phyloP scores from a whole-genome alignment of 92 coral and sea anemone species.

The Umimayanthus kanabou region DNA sequence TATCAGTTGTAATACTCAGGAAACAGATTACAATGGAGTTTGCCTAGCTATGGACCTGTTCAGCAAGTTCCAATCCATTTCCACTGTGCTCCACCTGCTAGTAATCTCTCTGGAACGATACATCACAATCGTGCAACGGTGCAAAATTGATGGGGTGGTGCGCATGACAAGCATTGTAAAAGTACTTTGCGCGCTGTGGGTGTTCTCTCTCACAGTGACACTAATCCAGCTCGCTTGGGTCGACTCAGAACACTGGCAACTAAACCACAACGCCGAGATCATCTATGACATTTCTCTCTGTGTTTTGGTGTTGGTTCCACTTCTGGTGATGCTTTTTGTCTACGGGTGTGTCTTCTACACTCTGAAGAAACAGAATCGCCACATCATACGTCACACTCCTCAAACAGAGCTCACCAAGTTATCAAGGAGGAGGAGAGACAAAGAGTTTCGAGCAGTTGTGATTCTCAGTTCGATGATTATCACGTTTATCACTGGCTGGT shows the following conservation, averaged over 20 bases:
- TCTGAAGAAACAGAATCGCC: slow-evolving; percentile 44
- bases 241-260: not conserved
- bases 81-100: slow-evolving; percentile 58
- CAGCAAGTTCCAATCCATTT: slow-evolving; percentile 52
- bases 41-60: slow-evolving; percentile 55
- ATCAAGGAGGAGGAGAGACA: slow-evolving; percentile 35
- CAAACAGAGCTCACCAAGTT: slow-evolving; percentile 45
- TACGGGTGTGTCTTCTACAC: slow-evolving; percentile 47
- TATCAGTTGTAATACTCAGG: slow-evolving; percentile 43
- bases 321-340: slow-evolving; percentile 43
- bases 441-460: slow-evolving; percentile 48
- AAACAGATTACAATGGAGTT: not conserved
- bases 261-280: not conserved
- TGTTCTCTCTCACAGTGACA: slow-evolving; percentile 40
- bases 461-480: slow-evolving; percentile 54
- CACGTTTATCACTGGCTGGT: slow-evolving; percentile 56
- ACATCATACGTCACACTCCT: slow-evolving; percentile 48
- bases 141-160: slow-evolving; percentile 44
- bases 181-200: slow-evolving; percentile 46
- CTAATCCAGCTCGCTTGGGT: slow-evolving; percentile 54
- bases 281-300: slow-evolving; percentile 43
- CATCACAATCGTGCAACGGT: slow-evolving; percentile 49
- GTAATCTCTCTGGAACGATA: slow-evolving; percentile 64
- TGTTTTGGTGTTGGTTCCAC: slow-evolving; percentile 23
- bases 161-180: slow-evolving; percentile 19